Base-by-base conservation (phyloP, 2,797 vertebrate species). In the Picus viridis region DNA sequence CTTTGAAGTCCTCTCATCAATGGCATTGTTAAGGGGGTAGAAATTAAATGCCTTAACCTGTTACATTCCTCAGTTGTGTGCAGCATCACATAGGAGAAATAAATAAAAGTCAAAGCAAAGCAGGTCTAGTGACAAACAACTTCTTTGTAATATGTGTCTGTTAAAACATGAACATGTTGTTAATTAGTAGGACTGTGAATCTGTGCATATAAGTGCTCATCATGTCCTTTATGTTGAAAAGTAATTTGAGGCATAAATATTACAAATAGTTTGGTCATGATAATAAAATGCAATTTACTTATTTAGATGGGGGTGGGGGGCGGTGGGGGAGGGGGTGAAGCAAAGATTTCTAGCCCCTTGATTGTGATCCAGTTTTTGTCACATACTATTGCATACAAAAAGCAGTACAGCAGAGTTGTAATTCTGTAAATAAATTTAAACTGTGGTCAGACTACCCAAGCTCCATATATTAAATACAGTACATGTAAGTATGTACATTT, bases 381-480 rank as follows among this genome's bases (percentile, higher is more conserved):
- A 34, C 1, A 1, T 36, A 34, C 6, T 62, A 27, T 39, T 88
- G 30, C 39, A 61, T 17, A 49, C 15, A 70, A 68, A 68, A 65
- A 51, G 0, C 19, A 51, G 4, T 39, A 22, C 14, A 85, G 6
- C 43, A 73, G 27, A 73, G 18, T 2, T 79, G 5, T 53, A 82
- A 75, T 67, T 92, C 16, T 45, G 92, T 74, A 90, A 49, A 59
- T 69, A 69, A 53, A 78, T 45, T 59, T 29, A 63, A 73, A 39
- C 17, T 62, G 82, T 57, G 5, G 7, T 69, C 72, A 72, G 85
- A 95, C 75, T 79, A 49, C 34, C 20, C 17, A 49, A 80, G 39
- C 34, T 73, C 27, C 1, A 30, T 59, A 70, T 93, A 94, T 94
- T 78, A 89, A 94, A 71, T 34, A 63, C 14, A 94, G 34, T n/a